phyloP scores from a whole-genome alignment of 2,888 invertebrate genomes.

The Apoda limacodes region DNA sequence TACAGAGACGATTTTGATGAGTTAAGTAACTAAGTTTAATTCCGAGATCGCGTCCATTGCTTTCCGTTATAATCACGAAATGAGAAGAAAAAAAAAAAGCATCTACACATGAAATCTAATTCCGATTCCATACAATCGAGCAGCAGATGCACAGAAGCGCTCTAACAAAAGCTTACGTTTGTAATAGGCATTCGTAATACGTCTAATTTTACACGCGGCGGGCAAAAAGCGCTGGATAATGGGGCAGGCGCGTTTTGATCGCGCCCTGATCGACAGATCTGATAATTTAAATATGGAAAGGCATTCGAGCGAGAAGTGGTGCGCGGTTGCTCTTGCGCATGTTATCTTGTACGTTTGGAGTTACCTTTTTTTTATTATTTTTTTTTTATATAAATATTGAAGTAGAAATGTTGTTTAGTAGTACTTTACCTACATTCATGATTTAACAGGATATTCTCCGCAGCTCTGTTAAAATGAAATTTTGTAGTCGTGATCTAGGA shows the following conservation, averaged over 20 bases:
- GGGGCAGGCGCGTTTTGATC: slow-evolving; percentile 32
- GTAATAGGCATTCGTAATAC: slow-evolving; percentile 42
- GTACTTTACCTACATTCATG: no score
- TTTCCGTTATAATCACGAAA: no score
- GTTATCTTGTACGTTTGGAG: no score
- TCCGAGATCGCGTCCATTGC: no score
- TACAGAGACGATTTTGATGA: no score
- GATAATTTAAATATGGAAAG: slow-evolving; percentile 64
- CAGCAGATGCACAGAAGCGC: slow-evolving; percentile 50
- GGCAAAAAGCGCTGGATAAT: slow-evolving; percentile 22
- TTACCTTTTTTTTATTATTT: no score
- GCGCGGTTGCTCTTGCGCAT: slow-evolving; percentile 29
- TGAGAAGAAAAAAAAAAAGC: no score
- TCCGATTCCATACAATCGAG: slow-evolving; percentile 45
- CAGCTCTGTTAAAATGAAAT: no score
- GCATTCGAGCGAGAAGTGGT: slow-evolving; percentile 44
- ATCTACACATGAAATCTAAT: slow-evolving; percentile 45
- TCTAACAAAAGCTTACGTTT: slow-evolving; percentile 42
- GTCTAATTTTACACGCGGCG: slow-evolving; percentile 41
- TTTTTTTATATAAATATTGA: no score
- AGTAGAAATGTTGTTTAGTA: slow-evolving; percentile 3
- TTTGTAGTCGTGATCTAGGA: no score
- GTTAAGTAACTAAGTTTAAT: no score
- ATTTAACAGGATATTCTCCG: no score
- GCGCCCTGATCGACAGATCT: slow-evolving; percentile 58